phyloP scores from a whole-genome alignment of 2,888 invertebrate genomes.

The Pyrrhosoma nymphula region DNA sequence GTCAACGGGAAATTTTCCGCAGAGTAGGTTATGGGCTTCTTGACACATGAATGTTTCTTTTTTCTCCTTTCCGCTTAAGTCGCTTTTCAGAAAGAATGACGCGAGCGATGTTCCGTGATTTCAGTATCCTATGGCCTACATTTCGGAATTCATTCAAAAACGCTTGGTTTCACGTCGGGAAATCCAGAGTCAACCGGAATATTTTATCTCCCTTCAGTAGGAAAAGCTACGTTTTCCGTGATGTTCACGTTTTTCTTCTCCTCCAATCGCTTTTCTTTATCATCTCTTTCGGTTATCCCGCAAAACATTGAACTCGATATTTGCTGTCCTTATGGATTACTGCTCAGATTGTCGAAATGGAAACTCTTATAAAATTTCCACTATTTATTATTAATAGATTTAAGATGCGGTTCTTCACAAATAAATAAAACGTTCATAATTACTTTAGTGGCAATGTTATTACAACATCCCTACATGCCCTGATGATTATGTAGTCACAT shows the following conservation, averaged over 20 bases:
- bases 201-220: background rate
- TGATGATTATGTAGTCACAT: too few relatives aligned
- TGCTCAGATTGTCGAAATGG: too few relatives aligned
- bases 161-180: slow-evolving; percentile 1
- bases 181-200: background rate
- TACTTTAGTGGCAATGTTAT: too few relatives aligned
- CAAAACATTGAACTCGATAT: too few relatives aligned
- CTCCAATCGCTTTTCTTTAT: background rate
- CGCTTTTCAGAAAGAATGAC: slow-evolving; percentile 34
- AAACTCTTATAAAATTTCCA: too few relatives aligned
- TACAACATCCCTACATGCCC: too few relatives aligned
- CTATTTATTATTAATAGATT: too few relatives aligned
- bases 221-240: background rate
- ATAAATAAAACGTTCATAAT: too few relatives aligned
- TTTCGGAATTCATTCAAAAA: slow-evolving; percentile 3
- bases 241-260: background rate
- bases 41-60: background rate
- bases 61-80: background rate
- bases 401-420: too few relatives aligned
- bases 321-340: too few relatives aligned
- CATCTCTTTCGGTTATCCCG: background rate
- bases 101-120: background rate
- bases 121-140: slow-evolving; percentile 27
- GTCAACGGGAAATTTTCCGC: slow-evolving; percentile 35
- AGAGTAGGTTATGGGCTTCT: slow-evolving; percentile 28